phyloP scores from a whole-genome alignment of 1,140 invertebrate species.

The Arion vulgaris region DNA sequence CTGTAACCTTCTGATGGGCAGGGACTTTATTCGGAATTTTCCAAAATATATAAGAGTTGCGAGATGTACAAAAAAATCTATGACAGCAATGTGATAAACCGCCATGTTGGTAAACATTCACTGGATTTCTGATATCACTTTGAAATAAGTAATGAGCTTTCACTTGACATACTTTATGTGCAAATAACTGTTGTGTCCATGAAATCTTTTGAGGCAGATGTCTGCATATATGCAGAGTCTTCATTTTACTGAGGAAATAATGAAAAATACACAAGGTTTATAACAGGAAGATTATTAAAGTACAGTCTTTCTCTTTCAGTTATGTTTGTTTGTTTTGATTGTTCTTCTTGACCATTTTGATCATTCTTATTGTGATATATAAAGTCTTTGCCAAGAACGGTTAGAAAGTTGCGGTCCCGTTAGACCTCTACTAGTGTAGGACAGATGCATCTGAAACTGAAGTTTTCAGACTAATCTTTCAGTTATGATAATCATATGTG shows the following conservation, averaged over 20 bases:
- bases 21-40: background rate
- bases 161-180: background rate
- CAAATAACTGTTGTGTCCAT: background rate
- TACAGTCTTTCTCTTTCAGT: too few species aligned
- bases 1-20: background rate
- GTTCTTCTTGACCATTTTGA: too few species aligned
- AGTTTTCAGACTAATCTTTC: too few species aligned
- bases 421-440: too few species aligned
- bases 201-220: background rate
- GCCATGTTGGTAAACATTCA: background rate
- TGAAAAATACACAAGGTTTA: too few species aligned
- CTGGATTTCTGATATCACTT: background rate
- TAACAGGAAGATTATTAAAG: too few species aligned
- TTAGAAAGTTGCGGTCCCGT: too few species aligned
- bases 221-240: background rate
- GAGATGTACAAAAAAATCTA: background rate
- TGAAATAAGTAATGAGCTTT: background rate
- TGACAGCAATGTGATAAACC: background rate
- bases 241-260: background rate
- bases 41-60: background rate
- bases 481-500: too few species aligned
- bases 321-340: too few species aligned
- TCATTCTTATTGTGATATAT: too few species aligned
- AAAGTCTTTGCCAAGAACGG: too few species aligned
- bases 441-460: too few species aligned